A percentile compares a stretch with the other conserved stretches of the same genome.
phyloP scores from a whole-genome alignment of 2,797 vertebrate genomes.

The Sciurus carolinensis region DNA sequence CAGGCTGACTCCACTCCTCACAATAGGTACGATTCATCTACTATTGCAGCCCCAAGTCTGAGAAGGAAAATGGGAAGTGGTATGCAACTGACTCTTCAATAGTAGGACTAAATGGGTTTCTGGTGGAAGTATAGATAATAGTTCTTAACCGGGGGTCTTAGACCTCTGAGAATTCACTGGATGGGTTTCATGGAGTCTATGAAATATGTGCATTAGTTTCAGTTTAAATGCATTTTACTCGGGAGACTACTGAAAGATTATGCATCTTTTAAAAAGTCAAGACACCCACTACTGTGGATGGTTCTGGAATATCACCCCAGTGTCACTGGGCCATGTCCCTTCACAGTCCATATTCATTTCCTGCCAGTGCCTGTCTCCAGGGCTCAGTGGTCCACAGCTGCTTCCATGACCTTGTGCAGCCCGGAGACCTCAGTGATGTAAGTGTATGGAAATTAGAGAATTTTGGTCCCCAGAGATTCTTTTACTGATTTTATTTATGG shows the following conservation, averaged over 20 bases:
- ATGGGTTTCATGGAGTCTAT: constrained; percentile 8
- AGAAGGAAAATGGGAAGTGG: neutral
- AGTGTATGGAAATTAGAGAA: neutral
- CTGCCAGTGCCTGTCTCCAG: neutral
- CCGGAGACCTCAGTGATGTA: neutral
- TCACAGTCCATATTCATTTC: constrained; percentile 2
- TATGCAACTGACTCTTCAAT: neutral
- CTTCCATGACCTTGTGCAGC: neutral
- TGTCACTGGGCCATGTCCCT: neutral
- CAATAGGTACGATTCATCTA: neutral
- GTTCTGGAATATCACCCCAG: neutral
- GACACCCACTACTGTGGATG: neutral
- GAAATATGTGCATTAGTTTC: neutral
- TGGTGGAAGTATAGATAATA: neutral
- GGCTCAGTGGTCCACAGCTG: neutral
- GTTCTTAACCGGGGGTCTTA: constrained; percentile 16
- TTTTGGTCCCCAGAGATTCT: constrained; percentile 51
- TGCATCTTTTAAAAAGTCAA: constrained; percentile 56
- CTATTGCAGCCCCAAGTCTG: neutral
- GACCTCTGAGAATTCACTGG: constrained; percentile 22
- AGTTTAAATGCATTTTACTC: constrained; percentile 53
- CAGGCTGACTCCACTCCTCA: neutral
- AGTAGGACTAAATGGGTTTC: neutral
- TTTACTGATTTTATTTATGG: neutral
- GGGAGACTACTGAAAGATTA: constrained; percentile 6